A percentile compares a stretch with the other conserved stretches of the same genome.
These are phyloP conservation scores for Drosophila melanosoma DNA, from an alignment of 2,888 invertebrate genomes.

Conservation along the genomic window DNA sequence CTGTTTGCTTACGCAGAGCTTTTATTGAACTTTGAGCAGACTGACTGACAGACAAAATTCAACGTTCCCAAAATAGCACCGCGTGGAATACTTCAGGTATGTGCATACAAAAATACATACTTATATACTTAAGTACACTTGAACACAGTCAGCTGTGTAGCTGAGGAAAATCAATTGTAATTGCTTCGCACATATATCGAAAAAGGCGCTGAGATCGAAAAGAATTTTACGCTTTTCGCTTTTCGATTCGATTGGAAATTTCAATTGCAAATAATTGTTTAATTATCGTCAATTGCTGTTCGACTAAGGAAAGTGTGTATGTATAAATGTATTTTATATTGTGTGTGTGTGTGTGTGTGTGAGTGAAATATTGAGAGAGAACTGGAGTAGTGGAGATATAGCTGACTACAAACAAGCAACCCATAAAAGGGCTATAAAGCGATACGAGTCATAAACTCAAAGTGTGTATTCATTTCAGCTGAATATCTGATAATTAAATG, in stretches of 20 bases:
- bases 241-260: slow-evolving; percentile 69
- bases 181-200: slow-evolving; percentile 66
- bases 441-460: neutral
- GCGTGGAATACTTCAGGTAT: slow-evolving; percentile 31
- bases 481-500: slow-evolving; percentile 1
- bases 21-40: slow-evolving; percentile 11
- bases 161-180: slow-evolving; percentile 72
- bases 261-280: slow-evolving; percentile 72
- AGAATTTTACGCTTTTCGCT: slow-evolving; percentile 33
- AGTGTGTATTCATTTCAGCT: neutral
- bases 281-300: slow-evolving; percentile 71
- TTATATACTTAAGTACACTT: neutral
- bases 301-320: slow-evolving; percentile 1
- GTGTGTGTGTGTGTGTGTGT: neutral
- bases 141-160: slow-evolving; percentile 16
- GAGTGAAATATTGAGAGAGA: neutral
- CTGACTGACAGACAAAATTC: slow-evolving; percentile 32
- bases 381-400: neutral
- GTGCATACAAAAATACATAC: neutral
- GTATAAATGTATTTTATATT: neutral
- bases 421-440: slow-evolving; percentile 1
- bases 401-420: neutral
- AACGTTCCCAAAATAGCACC: slow-evolving; percentile 62
- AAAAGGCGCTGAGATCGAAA: slow-evolving; percentile 7
- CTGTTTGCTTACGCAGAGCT: slow-evolving; percentile 42